Conservation (phyloP, 2,888 invertebrate genomes). For the Macaria liturata region DNA sequence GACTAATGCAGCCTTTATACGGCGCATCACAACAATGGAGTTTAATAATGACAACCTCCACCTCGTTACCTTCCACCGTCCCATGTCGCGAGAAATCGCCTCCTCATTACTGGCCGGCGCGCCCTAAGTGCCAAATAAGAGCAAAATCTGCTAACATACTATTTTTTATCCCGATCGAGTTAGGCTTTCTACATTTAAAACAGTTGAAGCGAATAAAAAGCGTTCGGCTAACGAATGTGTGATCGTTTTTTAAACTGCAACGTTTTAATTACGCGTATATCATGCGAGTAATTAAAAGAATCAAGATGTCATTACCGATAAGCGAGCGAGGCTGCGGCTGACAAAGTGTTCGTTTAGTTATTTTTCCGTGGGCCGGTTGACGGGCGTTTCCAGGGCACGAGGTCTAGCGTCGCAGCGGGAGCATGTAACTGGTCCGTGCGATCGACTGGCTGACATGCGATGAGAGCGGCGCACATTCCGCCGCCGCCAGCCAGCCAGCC, state of each 20-base stretch:
- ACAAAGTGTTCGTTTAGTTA: conserved; percentile 35
- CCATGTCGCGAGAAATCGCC: conserved; percentile 65
- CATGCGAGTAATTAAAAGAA: conserved; percentile 44
- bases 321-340: conserved; percentile 25
- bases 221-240: conserved; percentile 30
- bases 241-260: conserved; percentile 31
- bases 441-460: conserved; percentile 54
- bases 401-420: conserved; percentile 50
- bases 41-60: conserved; percentile 65
- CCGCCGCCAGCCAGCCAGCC: conserved; percentile 56
- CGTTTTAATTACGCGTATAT: conserved; percentile 43
- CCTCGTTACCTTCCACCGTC: conserved; percentile 66
- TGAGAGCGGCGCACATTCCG: conserved; percentile 40
- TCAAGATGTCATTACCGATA: conserved; percentile 42
- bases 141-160: conserved; percentile 46
- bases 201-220: conserved; percentile 25
- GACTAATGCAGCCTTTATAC: conserved; percentile 62
- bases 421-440: conserved; percentile 45
- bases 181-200: conserved; percentile 22
- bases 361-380: conserved; percentile 35
- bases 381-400: conserved; percentile 48
- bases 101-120: conserved; percentile 60
- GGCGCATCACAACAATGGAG: conserved; percentile 70
- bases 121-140: conserved; percentile 60
- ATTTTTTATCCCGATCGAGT: conserved; percentile 26